Evolutionary conservation across 2,888 invertebrate species (phyloP).

Genomic region (Polyommatus iphigenia): DNA sequence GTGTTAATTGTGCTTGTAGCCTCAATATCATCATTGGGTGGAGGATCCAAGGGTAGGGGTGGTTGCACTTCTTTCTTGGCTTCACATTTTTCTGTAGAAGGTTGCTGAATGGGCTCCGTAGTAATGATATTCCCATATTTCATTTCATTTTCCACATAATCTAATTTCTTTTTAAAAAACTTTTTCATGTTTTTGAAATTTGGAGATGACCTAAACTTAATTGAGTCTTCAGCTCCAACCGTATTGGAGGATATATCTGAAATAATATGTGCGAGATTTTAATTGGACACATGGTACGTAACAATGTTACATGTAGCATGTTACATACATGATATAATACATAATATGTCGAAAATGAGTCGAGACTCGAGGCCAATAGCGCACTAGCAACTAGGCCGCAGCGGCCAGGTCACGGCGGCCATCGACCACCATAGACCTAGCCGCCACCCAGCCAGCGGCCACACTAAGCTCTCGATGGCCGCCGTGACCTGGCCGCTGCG

Average conservation of each 20-base stretch:
- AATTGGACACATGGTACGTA: not conserved
- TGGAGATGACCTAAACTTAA: slow-evolving; percentile 58
- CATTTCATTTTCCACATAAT: slow-evolving; percentile 45
- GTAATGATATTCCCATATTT: slow-evolving; percentile 25
- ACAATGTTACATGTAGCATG: too few relatives aligned
- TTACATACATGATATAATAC: too few relatives aligned
- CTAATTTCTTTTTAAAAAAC: slow-evolving; percentile 55
- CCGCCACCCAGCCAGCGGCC: too few relatives aligned
- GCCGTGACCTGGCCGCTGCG: too few relatives aligned
- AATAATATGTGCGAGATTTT: slow-evolving; percentile 22
- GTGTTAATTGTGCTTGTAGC: slow-evolving; percentile 30
- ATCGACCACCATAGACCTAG: too few relatives aligned
- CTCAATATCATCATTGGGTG: slow-evolving; percentile 39
- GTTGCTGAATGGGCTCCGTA: slow-evolving; percentile 32
- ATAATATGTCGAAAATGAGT: too few relatives aligned
- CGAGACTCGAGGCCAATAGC: too few relatives aligned
- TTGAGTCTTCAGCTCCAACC: slow-evolving; percentile 50
- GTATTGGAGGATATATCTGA: slow-evolving; percentile 42
- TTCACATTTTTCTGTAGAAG: slow-evolving; percentile 30
- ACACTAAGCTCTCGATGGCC: too few relatives aligned
- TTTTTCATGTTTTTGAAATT: slow-evolving; percentile 68
- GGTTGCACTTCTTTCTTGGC: slow-evolving; percentile 40
- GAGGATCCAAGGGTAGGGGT: slow-evolving; percentile 44
- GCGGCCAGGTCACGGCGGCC: too few relatives aligned
- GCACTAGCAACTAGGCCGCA: too few relatives aligned